A percentile compares a stretch with the other conserved stretches of the same genome.
These are phyloP conservation scores for Stomorhina lunata DNA, from an alignment of 2,888 invertebrate species.

Conservation along the genomic window DNA sequence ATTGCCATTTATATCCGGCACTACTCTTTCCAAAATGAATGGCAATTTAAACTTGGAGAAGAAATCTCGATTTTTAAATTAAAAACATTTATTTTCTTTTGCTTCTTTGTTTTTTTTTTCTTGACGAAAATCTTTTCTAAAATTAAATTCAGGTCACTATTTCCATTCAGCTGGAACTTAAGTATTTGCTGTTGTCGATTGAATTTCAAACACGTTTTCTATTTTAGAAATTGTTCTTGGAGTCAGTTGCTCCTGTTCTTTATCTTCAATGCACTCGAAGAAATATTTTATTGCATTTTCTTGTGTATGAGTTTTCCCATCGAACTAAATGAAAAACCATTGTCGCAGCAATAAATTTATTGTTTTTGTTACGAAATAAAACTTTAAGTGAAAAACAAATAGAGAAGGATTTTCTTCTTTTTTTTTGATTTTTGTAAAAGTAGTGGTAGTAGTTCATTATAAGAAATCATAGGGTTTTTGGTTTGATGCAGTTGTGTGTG, in stretches of 20 bases:
- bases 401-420: background rate
- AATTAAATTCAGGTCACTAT: conserved; percentile 53
- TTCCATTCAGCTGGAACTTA: conserved; percentile 15
- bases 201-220: conserved; percentile 62
- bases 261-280: conserved; percentile 38
- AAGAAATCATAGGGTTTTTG: conserved; percentile 44
- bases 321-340: conserved; percentile 68
- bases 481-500: conserved; percentile 8
- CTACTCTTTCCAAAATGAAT: background rate
- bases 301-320: conserved; percentile 17
- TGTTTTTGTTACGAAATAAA: conserved; percentile 67
- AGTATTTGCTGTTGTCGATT: conserved; percentile 46
- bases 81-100: conserved; percentile 29
- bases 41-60: conserved; percentile 11
- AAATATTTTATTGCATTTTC: conserved; percentile 42
- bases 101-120: background rate
- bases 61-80: conserved; percentile 26
- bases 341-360: conserved; percentile 71
- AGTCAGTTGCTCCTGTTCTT: conserved; percentile 17
- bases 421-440: conserved; percentile 10
- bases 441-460: conserved; percentile 60
- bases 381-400: conserved; percentile 49
- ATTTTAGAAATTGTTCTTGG: conserved; percentile 29
- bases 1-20: background rate
- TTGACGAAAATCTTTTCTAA: background rate